Evolutionary conservation across 2,888 invertebrate genomes (phyloP), one percentile per base, ranked within the genome.

Genomic region (Polymixis lichenea): DNA sequence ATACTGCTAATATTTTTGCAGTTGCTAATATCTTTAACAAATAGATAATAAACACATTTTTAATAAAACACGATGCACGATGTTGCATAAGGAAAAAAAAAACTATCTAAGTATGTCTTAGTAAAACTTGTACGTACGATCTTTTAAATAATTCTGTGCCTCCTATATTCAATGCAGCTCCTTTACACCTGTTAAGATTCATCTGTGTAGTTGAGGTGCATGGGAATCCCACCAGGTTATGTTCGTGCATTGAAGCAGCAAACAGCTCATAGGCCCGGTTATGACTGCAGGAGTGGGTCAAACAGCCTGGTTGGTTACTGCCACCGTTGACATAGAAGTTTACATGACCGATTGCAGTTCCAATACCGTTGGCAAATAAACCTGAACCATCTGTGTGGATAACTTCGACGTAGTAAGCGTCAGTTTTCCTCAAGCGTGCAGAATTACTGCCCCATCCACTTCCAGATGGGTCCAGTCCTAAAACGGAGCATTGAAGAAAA

Each of bases 281-380:
- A 75, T 95, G 95, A 74, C 88, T 89, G 80, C 95, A 95, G 0
- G 82, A 13, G 66, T 91, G 88, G 9, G 83, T 89, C 0, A 88
- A 17, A 71, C 96, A 95, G 0, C 95, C 96, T 0, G 95, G 96
- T 83, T 96, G 99, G 88, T 97, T 97, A 68, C 97, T 97, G 0
- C 99, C 99, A 0, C 98, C 98, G 89, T 99, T 99, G 0, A 98
- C 98, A 93, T 98, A 99, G 94, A 98, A 99, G 94, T 99, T 99
- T 0, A 98, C 97, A 91, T 98, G 98, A 0, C 98, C 99, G 58
- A 98, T 97, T 0, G 97, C 97, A 86, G 98, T 97, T 32, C 97
- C 97, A 84, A 98, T 97, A 1, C 99, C 99, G 64, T 93, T 90
- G 4, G 89, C 67, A 0, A 86, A 51, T 9, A 89, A 15, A 7